Base-by-base conservation (phyloP, 2,797 vertebrate genomes). In the Stomatorhinus walkeri region DNA sequence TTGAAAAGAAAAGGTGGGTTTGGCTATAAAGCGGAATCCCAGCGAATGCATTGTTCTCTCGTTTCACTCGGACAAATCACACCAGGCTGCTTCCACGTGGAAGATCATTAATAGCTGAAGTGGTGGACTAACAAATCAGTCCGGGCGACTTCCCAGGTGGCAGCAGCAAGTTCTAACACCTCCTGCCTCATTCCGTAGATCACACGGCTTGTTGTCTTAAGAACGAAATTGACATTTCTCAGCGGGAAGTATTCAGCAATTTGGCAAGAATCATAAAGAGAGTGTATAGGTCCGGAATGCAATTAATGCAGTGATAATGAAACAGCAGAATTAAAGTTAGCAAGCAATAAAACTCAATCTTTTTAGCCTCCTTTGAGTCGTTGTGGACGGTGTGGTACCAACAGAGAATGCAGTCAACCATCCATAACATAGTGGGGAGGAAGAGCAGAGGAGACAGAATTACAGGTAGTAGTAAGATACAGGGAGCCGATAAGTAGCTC, bases 281-380 rank as follows among this genome's bases (percentile, higher is more conserved):
- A 43, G 32, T n/a, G 72, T 43, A 79, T 36, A 79, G 40, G 72
- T 43, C 16, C 5, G 36, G 36, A 79, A 3, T n/a, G 28, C 72
- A 79, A 79, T 79, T 79, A 79, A 79, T 79, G 72, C 72, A n/a
- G 72, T 7, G 72, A 79, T 79, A 79, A 79, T 79, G 72, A 79
- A 36, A 40, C 1, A 0, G 36, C 32, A n/a, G 16, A 43, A 79
- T 43, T 43, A 43, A 43, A 79, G 72, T 79, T 43, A 79, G 19
- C 16, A 43, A n/a, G 36, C 36, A 43, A 79, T 79, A n/a, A 79
- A 43, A 79, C 36, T 19, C 32, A 43, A n/a, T 79, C 72, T 19
- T 79, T 43, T 32, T 79, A n/a, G 16, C 19, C 40, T 79, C 40
- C 72, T 79, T 79, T 19, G 72, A 40, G 72, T 79, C 7, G 1